Evolutionary conservation across 2,113 vertebrate genomes (phyloP), one percentile per base, ranked within the genome.

Genomic region (Cyprinodon brontotheroides): DNA sequence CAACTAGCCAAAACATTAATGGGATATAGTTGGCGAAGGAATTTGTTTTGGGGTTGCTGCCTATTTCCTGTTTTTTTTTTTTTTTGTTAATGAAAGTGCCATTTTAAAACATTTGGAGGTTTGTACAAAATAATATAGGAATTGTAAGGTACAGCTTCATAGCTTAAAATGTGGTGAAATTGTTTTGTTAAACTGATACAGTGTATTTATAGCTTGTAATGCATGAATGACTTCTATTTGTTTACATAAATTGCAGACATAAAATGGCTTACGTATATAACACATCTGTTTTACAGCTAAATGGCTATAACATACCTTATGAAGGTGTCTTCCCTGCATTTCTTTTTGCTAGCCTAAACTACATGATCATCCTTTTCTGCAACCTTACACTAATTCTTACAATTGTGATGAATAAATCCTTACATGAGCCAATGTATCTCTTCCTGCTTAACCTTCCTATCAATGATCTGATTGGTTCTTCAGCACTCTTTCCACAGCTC

Each of bases 341-440:
- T 61, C 59, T 95, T 12, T 91, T 94, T 41, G 92, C 92, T 10
- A 62, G 80, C 14, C 47, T 95, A 17, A 80, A 77, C 62, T 95
- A 94, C 77, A 76, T 91, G 75, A 76, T 92, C 22, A 94, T 94
- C 63, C 70, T 94, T 5, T 88, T 93, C 70, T 94, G 93, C 75
- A 95, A 95, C 84, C 80, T 91, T 0, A n/a, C 80, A 10, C 85
- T 95, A 0, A 83, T 94, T 50, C 47, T 90, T 48, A 92, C 91
- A 40, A 91, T 95, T 4, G 39, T 90, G 3, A 63, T 90, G 40
- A 91, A 93, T 81, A 94, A 86, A 84, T 78, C 81, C 36, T 72
- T 95, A 66, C 93, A 94, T 74, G 87, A 94, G 64, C 93, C 94
- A 1, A 93, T 94, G 93, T 77, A 95, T 37, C n/a, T 94, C 1